phyloP scores from a whole-genome alignment of 1,140 invertebrate species.

The Tribolium castaneum region DNA sequence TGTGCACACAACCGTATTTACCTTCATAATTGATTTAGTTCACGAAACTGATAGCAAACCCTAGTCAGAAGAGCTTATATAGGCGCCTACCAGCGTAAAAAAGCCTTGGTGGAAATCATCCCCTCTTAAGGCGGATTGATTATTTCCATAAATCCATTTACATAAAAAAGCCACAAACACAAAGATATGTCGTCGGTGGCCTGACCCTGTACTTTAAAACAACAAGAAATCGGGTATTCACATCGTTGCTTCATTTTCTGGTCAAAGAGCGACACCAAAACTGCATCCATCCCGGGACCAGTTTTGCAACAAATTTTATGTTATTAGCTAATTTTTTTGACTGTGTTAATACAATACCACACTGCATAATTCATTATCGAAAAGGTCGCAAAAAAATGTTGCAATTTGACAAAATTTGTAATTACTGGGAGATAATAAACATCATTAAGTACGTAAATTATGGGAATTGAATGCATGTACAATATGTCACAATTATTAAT shows the following conservation, averaged over 20 bases:
- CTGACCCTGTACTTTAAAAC: constrained; percentile 27
- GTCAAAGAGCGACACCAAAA: constrained; percentile 21
- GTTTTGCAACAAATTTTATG: constrained; percentile 9
- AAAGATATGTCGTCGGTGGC: constrained; percentile 23
- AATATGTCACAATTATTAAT: constrained; percentile 25
- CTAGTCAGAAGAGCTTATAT: constrained; percentile 6
- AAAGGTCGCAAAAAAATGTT: neutral
- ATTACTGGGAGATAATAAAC: neutral
- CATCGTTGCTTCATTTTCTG: constrained; percentile 21
- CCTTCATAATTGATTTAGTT: constrained; percentile 25
- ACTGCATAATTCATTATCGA: neutral
- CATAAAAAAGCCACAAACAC: constrained; percentile 29
- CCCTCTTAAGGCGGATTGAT: constrained; percentile 1
- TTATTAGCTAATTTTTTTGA: neutral
- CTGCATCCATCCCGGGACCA: constrained; percentile 2
- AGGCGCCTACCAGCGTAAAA: neutral
- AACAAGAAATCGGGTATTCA: constrained; percentile 31
- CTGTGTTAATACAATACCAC: neutral
- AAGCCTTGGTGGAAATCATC: constrained; percentile 26
- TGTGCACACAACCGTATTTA: constrained; percentile 20
- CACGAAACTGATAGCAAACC: constrained; percentile 22
- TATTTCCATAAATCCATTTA: constrained; percentile 33
- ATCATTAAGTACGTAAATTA: neutral
- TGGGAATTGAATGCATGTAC: constrained; percentile 1
- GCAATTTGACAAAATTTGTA: neutral